Conservation (phyloP, 1,140 invertebrate species). For the Pygmarrhopalites habei region DNA sequence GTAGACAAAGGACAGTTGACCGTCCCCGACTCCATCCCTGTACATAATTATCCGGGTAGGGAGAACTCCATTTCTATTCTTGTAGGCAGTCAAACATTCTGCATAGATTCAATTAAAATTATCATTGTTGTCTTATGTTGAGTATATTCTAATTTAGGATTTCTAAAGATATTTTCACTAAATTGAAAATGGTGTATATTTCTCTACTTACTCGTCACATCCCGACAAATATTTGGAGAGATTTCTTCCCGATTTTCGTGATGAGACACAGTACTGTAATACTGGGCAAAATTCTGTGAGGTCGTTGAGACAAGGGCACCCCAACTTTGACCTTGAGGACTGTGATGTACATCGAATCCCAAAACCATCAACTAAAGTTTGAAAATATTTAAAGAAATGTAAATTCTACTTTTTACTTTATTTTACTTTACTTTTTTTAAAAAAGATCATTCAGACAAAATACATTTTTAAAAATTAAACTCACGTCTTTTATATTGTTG, state of each 20-base stretch:
- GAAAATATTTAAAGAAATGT: conserved; percentile 17
- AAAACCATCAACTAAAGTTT: conserved; percentile 74
- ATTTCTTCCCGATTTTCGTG: conserved; percentile 66
- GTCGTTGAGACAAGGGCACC: conserved; percentile 73
- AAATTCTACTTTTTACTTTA: not conserved
- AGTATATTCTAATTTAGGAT: too few relatives aligned
- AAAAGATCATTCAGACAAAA: too few relatives aligned
- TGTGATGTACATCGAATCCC: conserved; percentile 86
- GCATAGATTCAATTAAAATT: too few relatives aligned
- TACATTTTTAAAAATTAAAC: too few relatives aligned
- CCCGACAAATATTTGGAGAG: conserved; percentile 54
- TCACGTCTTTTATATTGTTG: too few relatives aligned
- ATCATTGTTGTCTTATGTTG: too few relatives aligned
- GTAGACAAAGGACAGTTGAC: conserved; percentile 61
- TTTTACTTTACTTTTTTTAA: not conserved
- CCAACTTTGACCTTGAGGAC: conserved; percentile 52
- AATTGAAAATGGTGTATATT: too few relatives aligned
- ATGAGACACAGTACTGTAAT: conserved; percentile 63
- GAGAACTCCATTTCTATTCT: conserved; percentile 51
- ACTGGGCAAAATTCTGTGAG: conserved; percentile 62
- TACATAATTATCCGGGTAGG: conserved; percentile 78
- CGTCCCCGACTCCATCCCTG: conserved; percentile 89
- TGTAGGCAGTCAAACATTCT: conserved; percentile 53
- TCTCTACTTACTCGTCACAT: conserved; percentile 49
- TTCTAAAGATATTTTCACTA: not conserved